Percentiles rank a stretch among this genome's conserved stretches.
phyloP scores from a whole-genome alignment of 2,113 vertebrate species.

The Pelecanoides urinatrix region DNA sequence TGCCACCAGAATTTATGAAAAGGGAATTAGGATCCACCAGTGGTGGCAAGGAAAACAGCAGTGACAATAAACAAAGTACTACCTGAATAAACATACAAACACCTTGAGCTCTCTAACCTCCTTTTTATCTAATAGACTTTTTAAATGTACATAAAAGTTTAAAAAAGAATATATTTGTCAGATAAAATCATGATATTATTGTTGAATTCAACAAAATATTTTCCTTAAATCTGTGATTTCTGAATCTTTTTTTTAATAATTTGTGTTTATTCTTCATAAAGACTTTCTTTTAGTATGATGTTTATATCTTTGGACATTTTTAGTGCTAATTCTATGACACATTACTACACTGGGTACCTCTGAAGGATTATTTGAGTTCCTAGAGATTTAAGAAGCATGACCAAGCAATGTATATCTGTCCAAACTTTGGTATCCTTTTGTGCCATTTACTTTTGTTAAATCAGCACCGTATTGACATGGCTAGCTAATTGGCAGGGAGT shows the following conservation, averaged over 20 bases:
- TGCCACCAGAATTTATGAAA: slow-evolving; percentile 82
- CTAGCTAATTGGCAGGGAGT: slow-evolving; percentile 81
- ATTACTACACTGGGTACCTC: slow-evolving; percentile 81
- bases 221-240: slow-evolving; percentile 86
- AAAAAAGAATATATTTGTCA: slow-evolving; percentile 89
- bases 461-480: slow-evolving; percentile 70
- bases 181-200: slow-evolving; percentile 85
- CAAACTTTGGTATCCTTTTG: slow-evolving; percentile 72
- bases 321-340: slow-evolving; percentile 77
- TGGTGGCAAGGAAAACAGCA: slow-evolving; percentile 83
- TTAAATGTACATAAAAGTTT: slow-evolving; percentile 87
- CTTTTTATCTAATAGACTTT: slow-evolving; percentile 87
- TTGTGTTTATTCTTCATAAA: slow-evolving; percentile 80
- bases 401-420: slow-evolving; percentile 66
- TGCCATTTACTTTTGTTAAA: slow-evolving; percentile 75
- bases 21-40: slow-evolving; percentile 82
- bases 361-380: slow-evolving; percentile 69
- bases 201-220: slow-evolving; percentile 86
- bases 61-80: slow-evolving; percentile 88
- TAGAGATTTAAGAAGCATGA: slow-evolving; percentile 70
- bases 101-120: slow-evolving; percentile 87
- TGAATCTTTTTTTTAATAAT: slow-evolving; percentile 81
- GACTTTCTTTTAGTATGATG: slow-evolving; percentile 78
- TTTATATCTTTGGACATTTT: slow-evolving; percentile 81
- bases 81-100: slow-evolving; percentile 86